A percentile compares a stretch with the other conserved stretches of the same genome.
Conservation (phyloP, 2,888 invertebrate species). For the Stenichneumon culpator region DNA sequence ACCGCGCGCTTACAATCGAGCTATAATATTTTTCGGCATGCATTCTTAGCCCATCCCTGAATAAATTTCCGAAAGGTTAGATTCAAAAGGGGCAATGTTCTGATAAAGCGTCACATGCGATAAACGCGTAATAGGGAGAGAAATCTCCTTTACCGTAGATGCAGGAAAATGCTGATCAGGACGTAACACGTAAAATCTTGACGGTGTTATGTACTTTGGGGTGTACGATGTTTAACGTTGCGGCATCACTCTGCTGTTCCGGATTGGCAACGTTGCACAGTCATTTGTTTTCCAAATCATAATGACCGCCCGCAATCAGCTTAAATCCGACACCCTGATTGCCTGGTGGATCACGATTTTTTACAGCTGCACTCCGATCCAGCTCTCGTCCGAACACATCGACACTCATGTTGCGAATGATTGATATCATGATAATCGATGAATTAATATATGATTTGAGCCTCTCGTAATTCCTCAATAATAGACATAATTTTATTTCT, state of each 20-base stretch:
- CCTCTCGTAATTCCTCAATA: slow-evolving; percentile 44
- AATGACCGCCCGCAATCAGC: slow-evolving; percentile 17
- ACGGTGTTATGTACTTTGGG: neutral
- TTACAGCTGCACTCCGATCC: slow-evolving; percentile 9
- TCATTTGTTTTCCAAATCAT: slow-evolving; percentile 54
- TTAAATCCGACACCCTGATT: slow-evolving; percentile 28
- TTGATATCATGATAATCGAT: neutral
- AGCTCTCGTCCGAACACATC: slow-evolving; percentile 45
- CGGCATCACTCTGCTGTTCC: neutral
- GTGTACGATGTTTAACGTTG: slow-evolving; percentile 27
- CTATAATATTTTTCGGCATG: too few species aligned
- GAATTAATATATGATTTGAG: slow-evolving; percentile 14
- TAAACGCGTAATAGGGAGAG: too few species aligned
- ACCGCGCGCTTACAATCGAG: too few species aligned
- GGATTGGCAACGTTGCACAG: slow-evolving; percentile 54
- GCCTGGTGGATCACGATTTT: slow-evolving; percentile 31
- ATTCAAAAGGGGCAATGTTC: too few species aligned
- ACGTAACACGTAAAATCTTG: neutral
- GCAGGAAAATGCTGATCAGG: too few species aligned
- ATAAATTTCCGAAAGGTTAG: too few species aligned
- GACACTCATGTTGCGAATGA: slow-evolving; percentile 47
- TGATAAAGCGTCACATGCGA: too few species aligned
- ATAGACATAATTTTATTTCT: slow-evolving; percentile 46
- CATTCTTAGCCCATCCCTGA: too few species aligned
- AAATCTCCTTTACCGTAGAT: too few species aligned